Evolutionary conservation across 2,797 vertebrate genomes (phyloP), one percentile per base, ranked within the genome.

Genomic region (Thalassophryne amazonica): DNA sequence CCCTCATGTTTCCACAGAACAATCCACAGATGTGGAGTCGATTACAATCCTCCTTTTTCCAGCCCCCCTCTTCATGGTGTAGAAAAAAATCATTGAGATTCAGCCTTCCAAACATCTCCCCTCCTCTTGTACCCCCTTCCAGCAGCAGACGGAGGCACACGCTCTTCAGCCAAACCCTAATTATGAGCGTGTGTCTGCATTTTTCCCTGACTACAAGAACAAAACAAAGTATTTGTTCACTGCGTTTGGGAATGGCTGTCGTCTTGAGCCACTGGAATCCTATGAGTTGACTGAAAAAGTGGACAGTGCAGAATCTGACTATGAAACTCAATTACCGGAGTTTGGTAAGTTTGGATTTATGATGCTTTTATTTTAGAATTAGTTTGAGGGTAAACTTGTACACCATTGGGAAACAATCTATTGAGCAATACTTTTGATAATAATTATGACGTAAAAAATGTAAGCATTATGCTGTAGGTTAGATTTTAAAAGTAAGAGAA

Each of bases 31-130:
- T 91, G 90, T 86, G 80, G 81, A 88, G 67, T 84, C 82, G 59
- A 89, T 91, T 86, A 88, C 55, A 39, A 57, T 55, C 62, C 62
- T 68, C 61, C 61, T 48, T 54, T 45, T 48, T 30, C 61, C 69
- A 47, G 60, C 67, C 71, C 71, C 78, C 77, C 60, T 79, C 80
- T 82, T 65, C 50, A 75, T 79, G 58, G 69, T 60, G 86, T 81
- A 90, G 84, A 89, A 90, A 88, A 82, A 88, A 86, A 83, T 83
- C 83, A 80, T 90, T 91, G 64, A 87, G 71, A 77, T 74, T 73
- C 46, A 78, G 60, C 52, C 56, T 65, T 79, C 71, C 47, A 69
- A 71, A 76, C 64, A 67, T 37, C 61, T n/a, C 66, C 83, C 76
- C 61, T 60, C 69, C 64, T 69, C 62, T 49, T 3, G 29, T 25